phyloP scores from a whole-genome alignment of 1,140 invertebrate species.

The Holcopasites calliopsidis region DNA sequence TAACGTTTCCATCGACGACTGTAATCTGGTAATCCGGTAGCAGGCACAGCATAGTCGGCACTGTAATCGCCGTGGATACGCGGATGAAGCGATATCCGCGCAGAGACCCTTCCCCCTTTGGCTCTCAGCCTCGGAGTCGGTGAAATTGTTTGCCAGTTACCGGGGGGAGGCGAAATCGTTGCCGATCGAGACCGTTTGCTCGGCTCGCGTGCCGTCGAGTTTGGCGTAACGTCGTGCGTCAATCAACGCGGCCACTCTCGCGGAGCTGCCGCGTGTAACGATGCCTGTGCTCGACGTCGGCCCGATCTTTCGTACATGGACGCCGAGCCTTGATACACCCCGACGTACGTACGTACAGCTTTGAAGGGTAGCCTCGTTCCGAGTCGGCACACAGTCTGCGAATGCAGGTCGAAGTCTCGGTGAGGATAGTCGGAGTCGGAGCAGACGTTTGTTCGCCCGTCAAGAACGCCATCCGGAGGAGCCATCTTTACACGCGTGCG shows the following conservation, averaged over 20 bases:
- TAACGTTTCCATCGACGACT: constrained; percentile 4
- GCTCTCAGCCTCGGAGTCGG: constrained; percentile 2
- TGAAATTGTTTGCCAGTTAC: constrained; percentile 53
- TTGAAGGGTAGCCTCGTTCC: constrained; percentile 50
- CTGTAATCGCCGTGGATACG: constrained; percentile 30
- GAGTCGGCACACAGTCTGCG: constrained; percentile 42
- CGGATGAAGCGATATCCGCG: neutral
- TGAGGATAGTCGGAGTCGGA: constrained; percentile 35
- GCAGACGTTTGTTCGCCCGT: constrained; percentile 44
- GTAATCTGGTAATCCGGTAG: constrained; percentile 45
- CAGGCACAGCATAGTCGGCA: constrained; percentile 1
- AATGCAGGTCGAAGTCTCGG: constrained; percentile 48
- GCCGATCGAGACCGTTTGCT: constrained; percentile 64
- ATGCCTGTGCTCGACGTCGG: constrained; percentile 69
- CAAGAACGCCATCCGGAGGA: constrained; percentile 36
- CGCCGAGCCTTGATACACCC: constrained; percentile 63
- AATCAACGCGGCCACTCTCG: constrained; percentile 69
- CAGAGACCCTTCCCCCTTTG: neutral
- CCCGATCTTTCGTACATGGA: constrained; percentile 63
- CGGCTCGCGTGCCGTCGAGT: constrained; percentile 74
- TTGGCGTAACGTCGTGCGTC: constrained; percentile 74
- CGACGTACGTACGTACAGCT: constrained; percentile 51
- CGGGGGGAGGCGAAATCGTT: constrained; percentile 52
- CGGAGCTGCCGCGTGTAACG: constrained; percentile 56
- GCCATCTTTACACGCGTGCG: constrained; percentile 75